Conservation (phyloP, 2,888 invertebrate genomes). For the Augochlorella aurata region DNA sequence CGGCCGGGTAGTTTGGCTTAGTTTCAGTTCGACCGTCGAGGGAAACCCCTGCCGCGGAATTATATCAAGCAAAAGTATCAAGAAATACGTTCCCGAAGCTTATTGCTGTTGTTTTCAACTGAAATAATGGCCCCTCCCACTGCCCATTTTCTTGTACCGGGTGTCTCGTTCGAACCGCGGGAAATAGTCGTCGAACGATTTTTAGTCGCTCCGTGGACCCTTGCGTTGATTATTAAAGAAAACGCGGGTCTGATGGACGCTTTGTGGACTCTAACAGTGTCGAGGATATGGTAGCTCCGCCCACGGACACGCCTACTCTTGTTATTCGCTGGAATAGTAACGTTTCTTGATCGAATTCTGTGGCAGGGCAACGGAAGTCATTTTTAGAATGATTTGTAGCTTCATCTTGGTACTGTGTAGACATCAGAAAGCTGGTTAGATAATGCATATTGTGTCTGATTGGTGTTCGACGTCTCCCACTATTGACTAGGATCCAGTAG, state of each 20-base stretch:
- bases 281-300: background rate
- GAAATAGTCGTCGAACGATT: constrained; percentile 19
- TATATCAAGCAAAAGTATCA: constrained; percentile 75
- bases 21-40: constrained; percentile 68
- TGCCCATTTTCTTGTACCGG: constrained; percentile 41
- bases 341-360: background rate
- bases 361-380: background rate
- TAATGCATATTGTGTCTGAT: too few relatives aligned
- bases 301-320: background rate
- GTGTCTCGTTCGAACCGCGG: constrained; percentile 15
- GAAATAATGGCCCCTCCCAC: constrained; percentile 69
- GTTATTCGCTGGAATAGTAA: background rate
- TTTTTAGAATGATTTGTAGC: background rate
- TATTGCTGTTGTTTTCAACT: constrained; percentile 80
- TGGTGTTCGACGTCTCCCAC: too few relatives aligned
- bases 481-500: background rate
- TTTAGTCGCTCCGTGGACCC: background rate
- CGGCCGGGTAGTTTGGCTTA: constrained; percentile 74
- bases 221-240: background rate
- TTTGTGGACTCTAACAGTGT: background rate
- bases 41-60: constrained; percentile 67
- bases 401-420: too few relatives aligned
- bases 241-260: background rate
- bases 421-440: too few relatives aligned
- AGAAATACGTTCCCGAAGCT: constrained; percentile 73